phyloP scores from a whole-genome alignment of 2,888 invertebrate genomes.

The Ochropleura plecta region DNA sequence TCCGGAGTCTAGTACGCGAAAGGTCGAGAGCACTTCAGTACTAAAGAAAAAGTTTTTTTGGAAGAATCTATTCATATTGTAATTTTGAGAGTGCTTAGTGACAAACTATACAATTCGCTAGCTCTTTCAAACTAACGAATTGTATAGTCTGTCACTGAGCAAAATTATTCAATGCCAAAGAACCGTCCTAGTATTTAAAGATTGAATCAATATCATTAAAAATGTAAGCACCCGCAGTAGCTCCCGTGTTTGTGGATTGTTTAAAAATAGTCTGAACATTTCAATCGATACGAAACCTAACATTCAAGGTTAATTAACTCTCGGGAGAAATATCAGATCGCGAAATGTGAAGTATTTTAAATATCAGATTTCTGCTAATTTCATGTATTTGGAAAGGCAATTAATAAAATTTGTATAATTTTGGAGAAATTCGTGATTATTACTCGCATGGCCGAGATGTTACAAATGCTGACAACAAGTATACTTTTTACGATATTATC shows the following conservation, averaged over 20 bases:
- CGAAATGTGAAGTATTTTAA: constrained; percentile 17
- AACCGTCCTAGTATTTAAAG: constrained; percentile 31
- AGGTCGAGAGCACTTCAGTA: constrained; percentile 36
- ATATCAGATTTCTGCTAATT: constrained; percentile 1
- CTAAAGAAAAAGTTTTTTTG: constrained; percentile 9
- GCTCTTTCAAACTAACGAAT: neutral
- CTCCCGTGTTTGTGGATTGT: constrained; percentile 10
- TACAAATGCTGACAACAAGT: neutral
- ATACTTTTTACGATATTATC: neutral
- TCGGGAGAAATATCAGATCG: constrained; percentile 8
- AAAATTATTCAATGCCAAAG: constrained; percentile 11
- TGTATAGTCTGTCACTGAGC: neutral
- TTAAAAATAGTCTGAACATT: constrained; percentile 47
- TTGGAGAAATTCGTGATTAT: neutral
- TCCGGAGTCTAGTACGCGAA: constrained; percentile 26
- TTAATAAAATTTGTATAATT: neutral
- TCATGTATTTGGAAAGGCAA: neutral
- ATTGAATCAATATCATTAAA: constrained; percentile 37
- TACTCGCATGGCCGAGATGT: neutral
- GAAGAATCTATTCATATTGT: constrained; percentile 35
- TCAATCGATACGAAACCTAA: constrained; percentile 32
- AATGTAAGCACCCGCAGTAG: constrained; percentile 9
- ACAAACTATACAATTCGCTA: neutral
- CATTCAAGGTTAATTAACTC: constrained; percentile 41
- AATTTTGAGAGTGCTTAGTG: constrained; percentile 17